Percentiles rank a stretch among this genome's conserved stretches.
phyloP scores from a whole-genome alignment of 2,113 vertebrate species.

The Chaetodon trifascialis region DNA sequence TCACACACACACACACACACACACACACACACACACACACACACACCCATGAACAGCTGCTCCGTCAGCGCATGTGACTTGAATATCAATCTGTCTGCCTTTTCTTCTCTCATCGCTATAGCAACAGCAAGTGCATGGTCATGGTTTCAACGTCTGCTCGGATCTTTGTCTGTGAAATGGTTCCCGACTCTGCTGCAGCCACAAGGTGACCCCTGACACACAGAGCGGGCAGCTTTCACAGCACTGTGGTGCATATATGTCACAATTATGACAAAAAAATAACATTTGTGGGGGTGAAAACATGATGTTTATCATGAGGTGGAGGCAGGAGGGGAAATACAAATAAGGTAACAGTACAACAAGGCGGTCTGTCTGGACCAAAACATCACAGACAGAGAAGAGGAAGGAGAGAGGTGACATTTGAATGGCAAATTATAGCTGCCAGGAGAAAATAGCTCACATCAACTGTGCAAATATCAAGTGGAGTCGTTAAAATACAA shows the following conservation, averaged over 20 bases:
- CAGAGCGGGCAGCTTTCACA: background rate
- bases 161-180: constrained; percentile 64
- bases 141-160: constrained; percentile 70
- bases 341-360: background rate
- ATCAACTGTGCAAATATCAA: constrained; percentile 35
- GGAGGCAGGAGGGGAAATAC: background rate
- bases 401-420: constrained; percentile 48
- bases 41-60: constrained; percentile 64
- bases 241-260: background rate
- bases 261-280: background rate
- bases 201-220: constrained; percentile 47
- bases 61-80: constrained; percentile 67
- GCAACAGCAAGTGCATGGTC: constrained; percentile 80
- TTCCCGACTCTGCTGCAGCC: constrained; percentile 39
- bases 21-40: background rate
- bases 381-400: constrained; percentile 6
- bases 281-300: background rate
- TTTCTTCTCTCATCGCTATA: constrained; percentile 69
- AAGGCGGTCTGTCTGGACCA: background rate
- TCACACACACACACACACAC: background rate
- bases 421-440: constrained; percentile 68
- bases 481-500: background rate
- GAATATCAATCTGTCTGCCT: constrained; percentile 77
- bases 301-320: background rate
- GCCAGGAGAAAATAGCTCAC: constrained; percentile 10